Base-by-base conservation (phyloP, 1,140 invertebrate genomes). In the Euschistus heros region DNA sequence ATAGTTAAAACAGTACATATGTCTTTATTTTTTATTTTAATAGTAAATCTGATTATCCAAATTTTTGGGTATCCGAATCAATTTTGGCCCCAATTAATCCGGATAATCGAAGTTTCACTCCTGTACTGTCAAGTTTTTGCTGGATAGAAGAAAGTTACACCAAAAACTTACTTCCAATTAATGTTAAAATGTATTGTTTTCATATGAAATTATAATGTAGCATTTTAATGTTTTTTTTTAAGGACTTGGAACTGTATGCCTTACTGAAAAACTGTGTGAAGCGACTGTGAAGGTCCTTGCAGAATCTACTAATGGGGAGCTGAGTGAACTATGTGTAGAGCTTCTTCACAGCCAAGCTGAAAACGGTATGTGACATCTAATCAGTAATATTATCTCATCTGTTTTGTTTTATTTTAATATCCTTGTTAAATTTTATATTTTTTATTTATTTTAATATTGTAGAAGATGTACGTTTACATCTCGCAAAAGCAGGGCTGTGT, bases 401-500 rank as follows among this genome's bases (percentile, higher is more conserved):
- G 3, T 37, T 37, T 37, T 4, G 7, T 10, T 37, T 37, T 37
- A 10, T 37, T 37, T 37, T 30, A n/a, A n/a, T n/a, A n/a, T n/a
- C n/a, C n/a, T n/a, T n/a, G n/a, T n/a, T n/a, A n/a, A 44, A 10
- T 10, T 50, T 50, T 50, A 50, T 50, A 50, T 50, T 59, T 14
- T 55, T 18, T 22, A 2, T 27, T 24, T 27, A 6, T 22, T 8
- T 27, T 59, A 10, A 24, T 59, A 26, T 59, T 78, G 27, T 73
- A 90, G 88, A 92, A 75, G 81, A 85, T 70, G 83, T 89, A 0
- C 91, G 92, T 75, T 77, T 84, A 6, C 73, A 86, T 55, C 74
- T 93, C 47, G 89, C 89, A 0, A 83, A 85, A 72, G 81, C 84
- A 68, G 85, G 84, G 42, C 79, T 89, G 2, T 87, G 88, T 69